phyloP scores from a whole-genome alignment of 2,113 vertebrate genomes.

The Ageneiosus marmoratus region DNA sequence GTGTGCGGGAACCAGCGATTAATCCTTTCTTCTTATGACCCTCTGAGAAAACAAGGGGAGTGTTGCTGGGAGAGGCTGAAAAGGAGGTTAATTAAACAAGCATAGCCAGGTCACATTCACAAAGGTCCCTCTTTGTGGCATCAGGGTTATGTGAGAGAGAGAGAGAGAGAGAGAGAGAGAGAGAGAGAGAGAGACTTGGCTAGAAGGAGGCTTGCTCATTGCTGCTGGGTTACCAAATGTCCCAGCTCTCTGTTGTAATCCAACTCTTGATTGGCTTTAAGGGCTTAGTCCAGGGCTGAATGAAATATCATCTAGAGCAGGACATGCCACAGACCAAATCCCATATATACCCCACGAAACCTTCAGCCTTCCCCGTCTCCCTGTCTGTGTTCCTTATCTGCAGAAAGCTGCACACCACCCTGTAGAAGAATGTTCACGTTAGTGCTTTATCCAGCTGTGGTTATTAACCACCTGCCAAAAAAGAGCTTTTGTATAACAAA shows the following conservation, averaged over 20 bases:
- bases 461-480: constrained; percentile 35
- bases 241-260: constrained; percentile 45
- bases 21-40: constrained; percentile 55
- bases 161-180: too few species aligned
- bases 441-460: constrained; percentile 22
- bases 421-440: constrained; percentile 23
- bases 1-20: constrained; percentile 50
- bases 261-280: constrained; percentile 41
- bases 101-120: constrained; percentile 41
- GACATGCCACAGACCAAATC: constrained; percentile 34
- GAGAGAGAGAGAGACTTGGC: constrained; percentile 28
- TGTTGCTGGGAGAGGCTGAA: constrained; percentile 40
- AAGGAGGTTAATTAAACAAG: constrained; percentile 56
- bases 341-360: background rate
- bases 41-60: constrained; percentile 58
- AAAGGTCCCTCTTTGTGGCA: constrained; percentile 53
- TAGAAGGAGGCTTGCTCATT: constrained; percentile 29
- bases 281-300: constrained; percentile 34
- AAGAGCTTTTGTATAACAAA: constrained; percentile 21
- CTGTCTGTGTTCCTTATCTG: constrained; percentile 26
- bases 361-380: background rate
- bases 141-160: constrained; percentile 49
- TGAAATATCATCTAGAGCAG: constrained; percentile 44
- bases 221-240: constrained; percentile 39
- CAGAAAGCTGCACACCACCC: constrained; percentile 26